Conservation (phyloP, 2,113 vertebrate species). For the Corvus hawaiiensis region DNA sequence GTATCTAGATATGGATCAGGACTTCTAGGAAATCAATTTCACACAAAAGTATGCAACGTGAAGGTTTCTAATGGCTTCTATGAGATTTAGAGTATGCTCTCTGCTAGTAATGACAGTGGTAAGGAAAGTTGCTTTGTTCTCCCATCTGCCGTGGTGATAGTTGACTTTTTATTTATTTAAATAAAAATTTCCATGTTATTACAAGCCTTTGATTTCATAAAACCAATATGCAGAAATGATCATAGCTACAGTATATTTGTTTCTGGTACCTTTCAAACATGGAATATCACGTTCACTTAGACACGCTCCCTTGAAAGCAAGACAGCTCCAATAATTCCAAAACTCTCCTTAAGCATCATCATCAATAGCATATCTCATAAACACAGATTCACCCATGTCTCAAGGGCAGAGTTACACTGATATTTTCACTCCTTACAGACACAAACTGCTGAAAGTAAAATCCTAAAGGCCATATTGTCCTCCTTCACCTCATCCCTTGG, state of each 20-base stretch:
- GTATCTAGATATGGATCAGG: background rate
- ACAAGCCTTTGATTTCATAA: background rate
- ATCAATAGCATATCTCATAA: background rate
- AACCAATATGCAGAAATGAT: background rate
- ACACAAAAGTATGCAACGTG: background rate
- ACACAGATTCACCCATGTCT: background rate
- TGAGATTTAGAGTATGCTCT: background rate
- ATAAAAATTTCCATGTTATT: background rate
- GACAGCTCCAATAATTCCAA: background rate
- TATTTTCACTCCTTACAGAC: background rate
- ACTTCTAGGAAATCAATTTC: background rate
- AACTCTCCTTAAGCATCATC: background rate
- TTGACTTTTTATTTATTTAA: background rate
- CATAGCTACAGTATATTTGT: background rate
- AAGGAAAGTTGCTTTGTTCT: background rate
- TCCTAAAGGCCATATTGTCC: background rate
- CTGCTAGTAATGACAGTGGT: background rate
- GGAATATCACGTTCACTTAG: background rate
- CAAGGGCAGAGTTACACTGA: background rate
- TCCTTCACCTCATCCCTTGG: background rate
- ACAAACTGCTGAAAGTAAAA: background rate
- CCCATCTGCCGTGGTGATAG: background rate
- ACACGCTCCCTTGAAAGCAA: background rate
- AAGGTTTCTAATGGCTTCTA: background rate
- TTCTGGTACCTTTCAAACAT: background rate